Evolutionary conservation across 1,140 invertebrate genomes (phyloP).

Genomic region (Lethrus apterus): DNA sequence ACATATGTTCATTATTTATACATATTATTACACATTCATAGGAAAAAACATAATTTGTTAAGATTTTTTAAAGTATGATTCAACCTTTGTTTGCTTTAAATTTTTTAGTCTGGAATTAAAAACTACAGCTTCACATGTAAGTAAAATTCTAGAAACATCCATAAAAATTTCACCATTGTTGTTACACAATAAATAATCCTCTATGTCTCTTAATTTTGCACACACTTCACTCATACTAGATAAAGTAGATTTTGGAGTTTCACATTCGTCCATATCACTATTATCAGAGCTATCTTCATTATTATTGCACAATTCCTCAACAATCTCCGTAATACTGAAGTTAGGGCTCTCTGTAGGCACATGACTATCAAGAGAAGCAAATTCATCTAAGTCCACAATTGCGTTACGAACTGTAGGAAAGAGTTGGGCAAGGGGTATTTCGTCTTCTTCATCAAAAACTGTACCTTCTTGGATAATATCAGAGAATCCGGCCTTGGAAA

Average conservation of each 20-base stretch:
- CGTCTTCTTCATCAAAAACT: too few species aligned
- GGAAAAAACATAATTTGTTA: too few species aligned
- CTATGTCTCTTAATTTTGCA: slow-evolving; percentile 8
- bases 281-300: slow-evolving; percentile 3
- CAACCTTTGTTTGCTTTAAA: slow-evolving; percentile 5
- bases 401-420: too few species aligned
- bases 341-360: slow-evolving; percentile 4
- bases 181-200: slow-evolving; percentile 2
- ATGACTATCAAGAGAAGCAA: slow-evolving; percentile 4
- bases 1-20: too few species aligned
- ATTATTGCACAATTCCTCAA: slow-evolving; percentile 5
- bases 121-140: slow-evolving; percentile 1
- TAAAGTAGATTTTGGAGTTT: slow-evolving; percentile 10
- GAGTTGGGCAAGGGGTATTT: too few species aligned
- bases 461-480: too few species aligned
- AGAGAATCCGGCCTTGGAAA: too few species aligned
- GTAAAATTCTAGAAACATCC: background rate
- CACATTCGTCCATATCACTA: too few species aligned
- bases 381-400: slow-evolving; percentile 1
- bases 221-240: slow-evolving; percentile 8
- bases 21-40: too few species aligned
- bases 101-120: background rate
- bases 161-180: too few species aligned
- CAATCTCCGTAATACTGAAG: slow-evolving; percentile 3
- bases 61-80: too few species aligned